Evolutionary conservation across 1,140 invertebrate species (phyloP).

Genomic region (Arion vulgaris): DNA sequence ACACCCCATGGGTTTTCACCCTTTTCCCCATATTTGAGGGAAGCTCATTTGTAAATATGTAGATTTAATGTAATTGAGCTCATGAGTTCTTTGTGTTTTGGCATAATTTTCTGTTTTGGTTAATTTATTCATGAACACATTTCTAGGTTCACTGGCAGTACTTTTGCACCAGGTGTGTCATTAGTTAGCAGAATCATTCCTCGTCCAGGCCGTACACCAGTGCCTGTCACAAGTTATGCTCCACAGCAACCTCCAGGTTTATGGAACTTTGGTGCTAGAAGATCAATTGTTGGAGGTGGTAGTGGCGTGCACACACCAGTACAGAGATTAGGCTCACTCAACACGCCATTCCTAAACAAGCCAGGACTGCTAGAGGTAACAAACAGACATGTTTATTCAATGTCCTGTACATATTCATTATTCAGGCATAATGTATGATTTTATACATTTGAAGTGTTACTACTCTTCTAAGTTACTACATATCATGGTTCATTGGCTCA

Average conservation of each 20-base stretch:
- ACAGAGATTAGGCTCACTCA: constrained; percentile 55
- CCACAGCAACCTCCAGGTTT: constrained; percentile 44
- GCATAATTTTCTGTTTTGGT: no score
- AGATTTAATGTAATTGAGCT: no score
- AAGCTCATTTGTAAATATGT: no score
- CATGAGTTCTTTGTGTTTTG: no score
- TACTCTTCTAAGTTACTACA: no score
- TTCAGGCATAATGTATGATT: no score
- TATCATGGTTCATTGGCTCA: no score
- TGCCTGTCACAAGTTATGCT: constrained; percentile 31
- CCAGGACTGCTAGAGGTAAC: constrained; percentile 55
- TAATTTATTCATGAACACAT: background rate
- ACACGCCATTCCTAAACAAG: constrained; percentile 48
- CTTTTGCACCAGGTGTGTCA: constrained; percentile 47
- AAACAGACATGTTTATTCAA: no score
- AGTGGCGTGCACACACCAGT: constrained; percentile 49
- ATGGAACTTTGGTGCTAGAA: constrained; percentile 54
- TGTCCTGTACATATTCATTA: no score
- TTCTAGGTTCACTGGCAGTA: constrained; percentile 34
- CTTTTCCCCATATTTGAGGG: no score
- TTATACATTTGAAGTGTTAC: no score
- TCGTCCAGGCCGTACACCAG: constrained; percentile 23
- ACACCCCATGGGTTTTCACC: no score
- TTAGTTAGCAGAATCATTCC: constrained; percentile 31
- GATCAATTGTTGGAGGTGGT: constrained; percentile 50